phyloP scores from a whole-genome alignment of 2,113 vertebrate species.

The Ammospiza caudacuta region DNA sequence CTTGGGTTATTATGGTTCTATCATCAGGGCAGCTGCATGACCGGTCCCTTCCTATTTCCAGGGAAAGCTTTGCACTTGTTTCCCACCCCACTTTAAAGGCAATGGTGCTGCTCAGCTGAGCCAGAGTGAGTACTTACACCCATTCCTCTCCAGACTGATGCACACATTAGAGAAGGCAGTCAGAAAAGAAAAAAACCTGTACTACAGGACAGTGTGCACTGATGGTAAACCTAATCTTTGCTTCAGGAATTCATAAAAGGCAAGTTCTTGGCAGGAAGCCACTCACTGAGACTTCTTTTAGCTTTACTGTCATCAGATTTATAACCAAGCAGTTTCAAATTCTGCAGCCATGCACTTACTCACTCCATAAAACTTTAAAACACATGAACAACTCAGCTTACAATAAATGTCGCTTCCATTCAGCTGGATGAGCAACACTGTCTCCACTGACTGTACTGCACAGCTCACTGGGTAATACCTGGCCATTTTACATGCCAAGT shows the following conservation, averaged over 20 bases:
- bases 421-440: not conserved
- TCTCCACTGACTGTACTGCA: not conserved
- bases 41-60: not conserved
- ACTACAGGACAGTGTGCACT: not conserved
- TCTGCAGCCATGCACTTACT: conserved; percentile 30
- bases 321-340: conserved; percentile 32
- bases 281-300: conserved; percentile 12
- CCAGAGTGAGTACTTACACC: not conserved
- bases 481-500: not conserved
- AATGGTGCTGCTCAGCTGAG: not conserved
- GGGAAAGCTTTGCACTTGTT: not conserved
- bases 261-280: not conserved
- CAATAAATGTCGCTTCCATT: not conserved
- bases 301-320: conserved; percentile 52
- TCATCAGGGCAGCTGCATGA: not conserved
- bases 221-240: not conserved
- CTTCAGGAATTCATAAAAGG: conserved; percentile 22
- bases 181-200: not conserved
- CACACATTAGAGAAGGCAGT: not conserved
- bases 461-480: not conserved
- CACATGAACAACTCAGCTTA: not conserved
- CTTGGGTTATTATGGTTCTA: not conserved
- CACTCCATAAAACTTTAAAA: conserved; percentile 49
- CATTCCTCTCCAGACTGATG: not conserved
- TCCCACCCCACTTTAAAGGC: not conserved